A percentile compares a stretch with the other conserved stretches of the same genome.
Conservation (phyloP, 2,888 invertebrate genomes). For the Gastracanthus pulcherrimus region DNA sequence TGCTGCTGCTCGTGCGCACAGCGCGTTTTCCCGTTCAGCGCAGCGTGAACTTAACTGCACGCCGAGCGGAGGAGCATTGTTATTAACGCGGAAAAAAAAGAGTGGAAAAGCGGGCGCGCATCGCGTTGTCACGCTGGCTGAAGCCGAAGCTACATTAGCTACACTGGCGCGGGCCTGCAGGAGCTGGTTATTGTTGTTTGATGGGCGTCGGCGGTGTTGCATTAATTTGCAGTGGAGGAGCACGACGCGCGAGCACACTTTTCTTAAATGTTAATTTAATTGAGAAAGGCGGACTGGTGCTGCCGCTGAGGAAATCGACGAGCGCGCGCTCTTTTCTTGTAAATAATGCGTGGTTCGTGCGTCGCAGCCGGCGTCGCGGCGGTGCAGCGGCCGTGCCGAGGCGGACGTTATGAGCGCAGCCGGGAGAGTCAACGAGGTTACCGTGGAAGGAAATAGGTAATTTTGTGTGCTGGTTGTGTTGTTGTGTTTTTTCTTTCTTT, state of each 20-base stretch:
- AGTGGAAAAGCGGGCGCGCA: slow-evolving; percentile 27
- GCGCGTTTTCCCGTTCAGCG: slow-evolving; percentile 33
- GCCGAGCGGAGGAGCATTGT: slow-evolving; percentile 5
- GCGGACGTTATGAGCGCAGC: slow-evolving; percentile 17
- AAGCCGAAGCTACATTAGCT: too few relatives aligned
- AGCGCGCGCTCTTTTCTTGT: slow-evolving; percentile 3
- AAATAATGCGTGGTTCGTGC: neutral
- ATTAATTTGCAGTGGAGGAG: neutral
- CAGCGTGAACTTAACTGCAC: slow-evolving; percentile 31
- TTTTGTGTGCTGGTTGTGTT: neutral
- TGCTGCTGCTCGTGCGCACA: neutral
- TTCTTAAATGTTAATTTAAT: slow-evolving; percentile 58
- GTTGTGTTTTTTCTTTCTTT: neutral
- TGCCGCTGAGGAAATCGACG: neutral
- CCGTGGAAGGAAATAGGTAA: slow-evolving; percentile 35
- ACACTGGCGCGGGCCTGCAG: neutral
- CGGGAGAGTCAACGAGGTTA: slow-evolving; percentile 17
- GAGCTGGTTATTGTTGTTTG: neutral
- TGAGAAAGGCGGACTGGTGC: slow-evolving; percentile 51
- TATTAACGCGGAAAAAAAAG: neutral
- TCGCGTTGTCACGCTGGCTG: slow-evolving; percentile 38
- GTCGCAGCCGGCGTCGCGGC: neutral
- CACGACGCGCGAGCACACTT: slow-evolving; percentile 10
- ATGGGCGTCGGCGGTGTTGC: neutral
- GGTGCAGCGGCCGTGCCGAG: slow-evolving; percentile 8